These are phyloP conservation scores for Troides oblongomaculatus DNA, from an alignment of 2,888 invertebrate species.

Conservation along the genomic window DNA sequence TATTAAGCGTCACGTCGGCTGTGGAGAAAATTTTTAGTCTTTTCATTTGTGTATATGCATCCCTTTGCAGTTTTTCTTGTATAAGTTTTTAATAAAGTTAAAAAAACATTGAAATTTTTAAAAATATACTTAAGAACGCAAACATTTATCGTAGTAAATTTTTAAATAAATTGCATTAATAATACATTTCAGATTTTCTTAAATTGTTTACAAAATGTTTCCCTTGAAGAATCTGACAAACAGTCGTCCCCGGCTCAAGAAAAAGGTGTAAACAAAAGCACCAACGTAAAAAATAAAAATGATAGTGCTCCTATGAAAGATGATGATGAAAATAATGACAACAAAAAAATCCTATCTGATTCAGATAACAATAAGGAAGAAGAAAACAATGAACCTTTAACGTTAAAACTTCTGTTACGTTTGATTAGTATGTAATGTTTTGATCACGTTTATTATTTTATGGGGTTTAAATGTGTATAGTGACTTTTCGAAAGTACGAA, in stretches of 20 bases:
- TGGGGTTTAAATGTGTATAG: too few relatives aligned
- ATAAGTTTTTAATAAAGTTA: too few relatives aligned
- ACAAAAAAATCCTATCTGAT: neutral
- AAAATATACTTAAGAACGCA: neutral
- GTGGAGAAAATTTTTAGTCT: too few relatives aligned
- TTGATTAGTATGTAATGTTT: constrained; percentile 16
- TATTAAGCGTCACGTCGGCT: too few relatives aligned
- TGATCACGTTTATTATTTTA: neutral
- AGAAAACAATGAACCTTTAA: neutral
- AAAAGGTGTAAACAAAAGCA: neutral
- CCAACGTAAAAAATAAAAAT: neutral
- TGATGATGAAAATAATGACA: neutral
- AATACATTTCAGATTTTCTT: constrained; percentile 9
- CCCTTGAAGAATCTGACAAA: neutral
- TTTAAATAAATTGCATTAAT: neutral
- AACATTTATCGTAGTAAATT: neutral
- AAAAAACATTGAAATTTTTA: neutral
- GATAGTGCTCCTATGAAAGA: neutral
- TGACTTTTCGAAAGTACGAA: too few relatives aligned
- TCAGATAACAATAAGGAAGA: neutral
- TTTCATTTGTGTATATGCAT: too few relatives aligned
- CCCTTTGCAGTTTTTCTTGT: too few relatives aligned
- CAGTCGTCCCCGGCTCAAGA: neutral
- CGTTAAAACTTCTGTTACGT: constrained; percentile 5
- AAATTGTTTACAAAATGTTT: constrained; percentile 10